These are phyloP conservation scores for Colinus virginianus DNA, from an alignment of 2,113 vertebrate genomes.

Conservation along the genomic window DNA sequence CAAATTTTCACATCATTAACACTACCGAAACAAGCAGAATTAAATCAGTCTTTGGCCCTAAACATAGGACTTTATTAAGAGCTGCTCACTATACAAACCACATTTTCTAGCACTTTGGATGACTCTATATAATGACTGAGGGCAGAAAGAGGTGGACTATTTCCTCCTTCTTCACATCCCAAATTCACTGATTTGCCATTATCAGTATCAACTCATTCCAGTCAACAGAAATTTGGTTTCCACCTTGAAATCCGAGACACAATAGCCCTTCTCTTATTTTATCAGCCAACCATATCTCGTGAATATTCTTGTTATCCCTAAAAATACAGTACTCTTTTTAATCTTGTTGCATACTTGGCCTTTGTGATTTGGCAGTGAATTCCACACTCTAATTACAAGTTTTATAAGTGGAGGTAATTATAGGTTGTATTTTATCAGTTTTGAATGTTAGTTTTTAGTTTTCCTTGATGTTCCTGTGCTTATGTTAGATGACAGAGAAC, in stretches of 20 bases:
- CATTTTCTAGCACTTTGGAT: background rate
- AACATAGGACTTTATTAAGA: background rate
- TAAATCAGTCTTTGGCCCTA: background rate
- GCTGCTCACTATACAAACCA: background rate
- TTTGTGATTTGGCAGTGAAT: constrained; percentile 50
- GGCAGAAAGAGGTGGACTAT: background rate
- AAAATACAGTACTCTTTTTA: constrained; percentile 52
- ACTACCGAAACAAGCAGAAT: background rate
- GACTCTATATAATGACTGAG: background rate
- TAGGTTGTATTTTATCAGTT: constrained; percentile 50
- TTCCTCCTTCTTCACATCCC: background rate
- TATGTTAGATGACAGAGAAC: constrained; percentile 39
- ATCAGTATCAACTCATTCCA: background rate
- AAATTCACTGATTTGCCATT: background rate
- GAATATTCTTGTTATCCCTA: constrained; percentile 51
- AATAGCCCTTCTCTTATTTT: constrained; percentile 18
- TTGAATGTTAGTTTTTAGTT: constrained; percentile 59
- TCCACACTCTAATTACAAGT: constrained; percentile 53
- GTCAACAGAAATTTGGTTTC: background rate
- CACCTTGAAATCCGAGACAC: background rate
- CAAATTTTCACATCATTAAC: background rate
- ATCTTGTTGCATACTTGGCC: constrained; percentile 50
- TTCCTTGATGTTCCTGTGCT: constrained; percentile 19
- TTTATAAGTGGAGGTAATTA: constrained; percentile 60
- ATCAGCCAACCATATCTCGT: constrained; percentile 26